A percentile compares a stretch with the other conserved stretches of the same genome.
phyloP scores from a whole-genome alignment of 2,797 vertebrate species.

The Babyrousa celebensis region DNA sequence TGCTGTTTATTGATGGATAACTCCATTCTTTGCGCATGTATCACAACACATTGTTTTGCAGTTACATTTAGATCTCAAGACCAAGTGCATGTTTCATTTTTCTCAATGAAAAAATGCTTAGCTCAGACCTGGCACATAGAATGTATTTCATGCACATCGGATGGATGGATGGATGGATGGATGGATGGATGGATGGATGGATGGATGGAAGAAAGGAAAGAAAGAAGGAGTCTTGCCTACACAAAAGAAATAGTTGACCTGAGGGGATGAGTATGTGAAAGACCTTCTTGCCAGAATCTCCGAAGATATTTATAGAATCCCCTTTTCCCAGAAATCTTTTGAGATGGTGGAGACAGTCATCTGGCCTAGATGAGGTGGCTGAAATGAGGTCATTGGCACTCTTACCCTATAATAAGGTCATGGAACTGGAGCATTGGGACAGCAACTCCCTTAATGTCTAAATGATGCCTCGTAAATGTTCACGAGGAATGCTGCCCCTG shows the following conservation, averaged over 20 bases:
- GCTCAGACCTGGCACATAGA: not conserved
- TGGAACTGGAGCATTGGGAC: not conserved
- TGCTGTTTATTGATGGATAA: not conserved
- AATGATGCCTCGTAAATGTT: not conserved
- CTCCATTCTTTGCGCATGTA: not conserved
- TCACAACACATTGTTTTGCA: not conserved
- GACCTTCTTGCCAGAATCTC: slow-evolving; percentile 44
- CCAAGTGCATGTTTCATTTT: not conserved
- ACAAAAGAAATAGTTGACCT: not conserved
- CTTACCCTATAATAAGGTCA: not conserved
- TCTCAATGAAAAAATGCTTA: not conserved
- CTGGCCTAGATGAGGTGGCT: not conserved
- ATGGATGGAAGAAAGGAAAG: not conserved
- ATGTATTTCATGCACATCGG: not conserved
- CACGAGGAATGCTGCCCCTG: not conserved
- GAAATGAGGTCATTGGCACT: not conserved
- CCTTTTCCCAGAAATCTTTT: slow-evolving; percentile 38
- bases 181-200: not conserved
- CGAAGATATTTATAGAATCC: slow-evolving; percentile 11
- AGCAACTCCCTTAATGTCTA: not conserved
- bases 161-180: not conserved
- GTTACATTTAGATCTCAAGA: not conserved
- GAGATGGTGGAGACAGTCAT: not conserved
- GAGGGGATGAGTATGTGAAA: not conserved
- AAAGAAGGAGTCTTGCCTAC: not conserved